These are phyloP conservation scores for Hemicrepidius hirtus DNA, from an alignment of 2,888 invertebrate genomes.

Conservation along the genomic window DNA sequence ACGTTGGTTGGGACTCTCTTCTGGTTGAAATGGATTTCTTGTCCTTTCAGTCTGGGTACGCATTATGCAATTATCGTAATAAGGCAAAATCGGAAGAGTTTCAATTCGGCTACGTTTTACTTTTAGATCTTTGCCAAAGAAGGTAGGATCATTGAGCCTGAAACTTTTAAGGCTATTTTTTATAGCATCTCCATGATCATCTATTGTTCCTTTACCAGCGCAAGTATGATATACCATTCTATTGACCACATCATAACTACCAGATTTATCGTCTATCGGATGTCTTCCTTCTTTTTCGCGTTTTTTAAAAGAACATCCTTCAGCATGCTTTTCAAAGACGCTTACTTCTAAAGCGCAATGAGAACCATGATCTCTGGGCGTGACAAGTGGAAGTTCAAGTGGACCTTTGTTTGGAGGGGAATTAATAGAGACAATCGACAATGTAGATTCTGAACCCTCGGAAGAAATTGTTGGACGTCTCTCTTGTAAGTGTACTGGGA, in stretches of 20 bases:
- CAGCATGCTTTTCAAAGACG: constrained; percentile 61
- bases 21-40: too few relatives aligned
- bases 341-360: constrained; percentile 61
- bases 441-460: constrained; percentile 12
- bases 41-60: not conserved
- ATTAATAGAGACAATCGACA: constrained; percentile 15
- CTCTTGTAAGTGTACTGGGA: not conserved
- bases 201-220: not conserved
- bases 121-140: constrained; percentile 39
- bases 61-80: constrained; percentile 15
- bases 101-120: constrained; percentile 46
- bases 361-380: constrained; percentile 57
- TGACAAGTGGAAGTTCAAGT: constrained; percentile 5
- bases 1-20: too few relatives aligned
- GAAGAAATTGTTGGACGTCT: not conserved
- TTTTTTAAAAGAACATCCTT: constrained; percentile 55
- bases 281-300: constrained; percentile 45
- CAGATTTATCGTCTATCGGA: constrained; percentile 55
- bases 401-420: too few relatives aligned
- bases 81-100: constrained; percentile 50
- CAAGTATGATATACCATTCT: constrained; percentile 39
- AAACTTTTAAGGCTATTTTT: constrained; percentile 49
- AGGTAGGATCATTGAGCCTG: constrained; percentile 42
- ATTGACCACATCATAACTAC: constrained; percentile 57
- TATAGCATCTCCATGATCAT: constrained; percentile 14